These are phyloP conservation scores for Cephus spinipes DNA, from an alignment of 2,888 invertebrate species.

Conservation along the genomic window DNA sequence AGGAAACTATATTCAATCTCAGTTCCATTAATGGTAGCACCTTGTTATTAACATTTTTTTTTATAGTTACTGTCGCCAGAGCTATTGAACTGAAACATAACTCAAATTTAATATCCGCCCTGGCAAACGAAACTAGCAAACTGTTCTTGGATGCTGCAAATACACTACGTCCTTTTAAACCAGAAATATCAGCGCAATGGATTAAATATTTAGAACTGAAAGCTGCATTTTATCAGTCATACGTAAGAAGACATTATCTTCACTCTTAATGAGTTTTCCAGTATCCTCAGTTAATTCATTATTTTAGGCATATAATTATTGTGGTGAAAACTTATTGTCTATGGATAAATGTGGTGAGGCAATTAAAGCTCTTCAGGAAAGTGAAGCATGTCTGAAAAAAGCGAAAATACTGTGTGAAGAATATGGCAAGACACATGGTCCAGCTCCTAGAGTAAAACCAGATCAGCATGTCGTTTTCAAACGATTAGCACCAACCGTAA, in stretches of 20 bases:
- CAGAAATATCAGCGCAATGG: slow-evolving; percentile 70
- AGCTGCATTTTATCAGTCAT: slow-evolving; percentile 71
- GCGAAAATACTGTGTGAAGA: slow-evolving; percentile 70
- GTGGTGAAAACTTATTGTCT: slow-evolving; percentile 71
- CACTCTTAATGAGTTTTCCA: not conserved
- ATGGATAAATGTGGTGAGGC: slow-evolving; percentile 76
- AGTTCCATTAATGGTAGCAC: not conserved
- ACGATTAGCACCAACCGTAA: slow-evolving; percentile 70
- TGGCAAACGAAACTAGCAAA: slow-evolving; percentile 73
- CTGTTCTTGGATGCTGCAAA: slow-evolving; percentile 71
- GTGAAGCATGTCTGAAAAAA: slow-evolving; percentile 67
- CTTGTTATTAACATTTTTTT: slow-evolving; percentile 47
- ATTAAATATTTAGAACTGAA: slow-evolving; percentile 72
- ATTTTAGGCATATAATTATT: slow-evolving; percentile 72
- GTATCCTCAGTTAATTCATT: slow-evolving; percentile 7
- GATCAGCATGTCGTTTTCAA: slow-evolving; percentile 73
- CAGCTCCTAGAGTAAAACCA: slow-evolving; percentile 71
- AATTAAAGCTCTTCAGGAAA: slow-evolving; percentile 72
- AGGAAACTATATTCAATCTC: not conserved
- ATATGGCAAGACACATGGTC: slow-evolving; percentile 71
- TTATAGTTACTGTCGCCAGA: slow-evolving; percentile 71
- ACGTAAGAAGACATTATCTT: slow-evolving; percentile 59
- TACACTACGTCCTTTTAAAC: slow-evolving; percentile 68
- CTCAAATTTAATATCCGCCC: slow-evolving; percentile 70
- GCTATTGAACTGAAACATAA: slow-evolving; percentile 75